Evolutionary conservation across 1,140 invertebrate genomes (phyloP).

Genomic region (Anoplophora glabripennis): DNA sequence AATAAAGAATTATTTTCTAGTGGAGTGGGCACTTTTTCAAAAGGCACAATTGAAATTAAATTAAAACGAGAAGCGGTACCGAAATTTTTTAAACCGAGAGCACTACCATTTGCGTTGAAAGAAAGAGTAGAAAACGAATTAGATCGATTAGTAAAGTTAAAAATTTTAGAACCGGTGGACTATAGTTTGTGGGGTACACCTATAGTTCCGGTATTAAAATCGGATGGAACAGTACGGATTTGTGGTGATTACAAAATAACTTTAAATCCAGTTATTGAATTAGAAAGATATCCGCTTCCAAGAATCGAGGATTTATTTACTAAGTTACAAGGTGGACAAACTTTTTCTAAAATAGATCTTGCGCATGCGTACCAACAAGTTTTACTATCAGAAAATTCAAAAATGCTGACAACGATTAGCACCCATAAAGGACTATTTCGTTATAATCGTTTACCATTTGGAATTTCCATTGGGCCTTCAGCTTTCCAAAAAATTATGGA

Average conservation of each 20-base stretch:
- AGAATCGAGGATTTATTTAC: conserved; percentile 43
- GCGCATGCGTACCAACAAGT: conserved; percentile 48
- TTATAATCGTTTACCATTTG: conserved; percentile 9
- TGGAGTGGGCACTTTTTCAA: conserved; percentile 1
- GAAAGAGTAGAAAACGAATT: conserved; percentile 11
- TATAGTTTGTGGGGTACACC: conserved; percentile 47
- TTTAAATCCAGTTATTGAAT: conserved; percentile 31
- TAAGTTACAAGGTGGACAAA: conserved; percentile 33
- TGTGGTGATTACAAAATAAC: conserved; percentile 37
- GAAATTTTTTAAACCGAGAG: conserved; percentile 4
- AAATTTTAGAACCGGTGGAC: conserved; percentile 5
- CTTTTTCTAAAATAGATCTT: conserved; percentile 47
- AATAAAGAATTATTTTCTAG: not conserved
- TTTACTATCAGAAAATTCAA: conserved; percentile 34
- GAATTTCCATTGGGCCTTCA: not conserved
- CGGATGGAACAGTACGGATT: conserved; percentile 40
- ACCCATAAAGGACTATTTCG: conserved; percentile 31
- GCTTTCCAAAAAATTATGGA: conserved; percentile 46
- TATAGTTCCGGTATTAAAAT: conserved; percentile 52
- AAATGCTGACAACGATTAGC: conserved; percentile 24
- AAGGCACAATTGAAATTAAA: not conserved
- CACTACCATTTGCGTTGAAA: conserved; percentile 8
- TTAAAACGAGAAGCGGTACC: not conserved
- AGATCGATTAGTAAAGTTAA: conserved; percentile 4
- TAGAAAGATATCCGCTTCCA: conserved; percentile 35